A percentile compares a stretch with the other conserved stretches of the same genome.
phyloP scores from a whole-genome alignment of 2,888 invertebrate species.

The Teleiodes luculella region DNA sequence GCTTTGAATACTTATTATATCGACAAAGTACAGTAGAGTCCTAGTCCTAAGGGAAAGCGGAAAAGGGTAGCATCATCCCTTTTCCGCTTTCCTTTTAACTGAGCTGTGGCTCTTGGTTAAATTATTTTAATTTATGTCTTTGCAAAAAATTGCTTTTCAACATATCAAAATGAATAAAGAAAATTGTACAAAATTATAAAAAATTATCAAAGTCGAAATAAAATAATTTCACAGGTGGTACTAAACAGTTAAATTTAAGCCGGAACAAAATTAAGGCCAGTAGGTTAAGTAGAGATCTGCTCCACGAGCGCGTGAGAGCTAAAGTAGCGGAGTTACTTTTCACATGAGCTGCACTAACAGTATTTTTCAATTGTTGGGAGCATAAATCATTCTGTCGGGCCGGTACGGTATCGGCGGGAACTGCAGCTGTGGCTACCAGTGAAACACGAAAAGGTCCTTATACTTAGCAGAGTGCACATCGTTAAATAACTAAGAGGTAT shows the following conservation, averaged over 20 bases:
- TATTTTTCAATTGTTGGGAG: neutral
- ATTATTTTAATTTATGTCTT: no score
- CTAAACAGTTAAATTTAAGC: neutral
- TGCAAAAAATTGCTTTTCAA: no score
- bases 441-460: neutral
- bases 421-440: neutral
- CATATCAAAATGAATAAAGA: no score
- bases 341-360: neutral
- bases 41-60: no score
- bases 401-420: neutral
- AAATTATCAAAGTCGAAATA: no score
- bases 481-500: neutral
- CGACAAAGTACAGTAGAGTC: no score
- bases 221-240: no score
- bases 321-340: neutral
- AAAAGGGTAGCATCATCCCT: no score
- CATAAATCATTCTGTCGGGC: neutral
- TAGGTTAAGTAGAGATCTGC: slow-evolving; percentile 31
- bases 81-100: no score
- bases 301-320: neutral
- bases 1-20: no score
- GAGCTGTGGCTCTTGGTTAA: no score
- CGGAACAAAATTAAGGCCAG: slow-evolving; percentile 29
- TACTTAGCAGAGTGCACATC: neutral
- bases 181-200: no score